Percentiles rank a stretch among this genome's conserved stretches.
phyloP scores from a whole-genome alignment of 2,797 vertebrate species.

The Periophthalmus magnuspinnatus region DNA sequence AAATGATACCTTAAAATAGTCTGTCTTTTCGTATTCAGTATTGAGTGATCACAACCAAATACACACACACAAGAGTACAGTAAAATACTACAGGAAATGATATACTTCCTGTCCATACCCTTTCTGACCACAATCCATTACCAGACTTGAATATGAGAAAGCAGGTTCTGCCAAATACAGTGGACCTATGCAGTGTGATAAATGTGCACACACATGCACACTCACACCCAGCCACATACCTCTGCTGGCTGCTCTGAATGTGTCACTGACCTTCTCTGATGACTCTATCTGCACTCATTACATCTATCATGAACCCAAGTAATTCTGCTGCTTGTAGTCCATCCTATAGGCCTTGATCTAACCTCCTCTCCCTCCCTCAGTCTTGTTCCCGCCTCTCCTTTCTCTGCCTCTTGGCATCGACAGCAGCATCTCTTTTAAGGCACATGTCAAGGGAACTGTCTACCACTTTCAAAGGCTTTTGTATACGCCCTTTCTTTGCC shows the following conservation, averaged over 20 bases:
- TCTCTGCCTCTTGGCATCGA: slow-evolving; percentile 70
- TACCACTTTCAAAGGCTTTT: slow-evolving; percentile 74
- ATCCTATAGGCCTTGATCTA: slow-evolving; percentile 51
- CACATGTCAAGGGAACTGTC: slow-evolving; percentile 80
- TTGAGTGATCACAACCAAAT: not conserved
- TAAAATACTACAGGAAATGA: not conserved
- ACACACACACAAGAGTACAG: not conserved
- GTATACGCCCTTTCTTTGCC: slow-evolving; percentile 72
- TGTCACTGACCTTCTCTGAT: slow-evolving; percentile 29
- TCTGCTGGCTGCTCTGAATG: slow-evolving; percentile 29
- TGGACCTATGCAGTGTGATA: too few species aligned
- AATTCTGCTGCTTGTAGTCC: slow-evolving; percentile 39
- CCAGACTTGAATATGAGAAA: not conserved
- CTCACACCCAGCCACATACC: slow-evolving; percentile 15
- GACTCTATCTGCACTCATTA: slow-evolving; percentile 35
- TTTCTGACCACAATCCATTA: not conserved
- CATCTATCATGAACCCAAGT: slow-evolving; percentile 46
- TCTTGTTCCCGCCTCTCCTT: slow-evolving; percentile 45
- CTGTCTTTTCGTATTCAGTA: not conserved
- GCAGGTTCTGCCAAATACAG: too few species aligned
- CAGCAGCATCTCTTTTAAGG: slow-evolving; percentile 78
- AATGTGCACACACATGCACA: slow-evolving; percentile 10
- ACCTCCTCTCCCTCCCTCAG: slow-evolving; percentile 43
- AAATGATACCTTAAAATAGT: too few species aligned
- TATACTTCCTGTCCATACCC: not conserved